Evolutionary conservation across 1,140 invertebrate species (phyloP).

Genomic region (Antheraea pernyi): DNA sequence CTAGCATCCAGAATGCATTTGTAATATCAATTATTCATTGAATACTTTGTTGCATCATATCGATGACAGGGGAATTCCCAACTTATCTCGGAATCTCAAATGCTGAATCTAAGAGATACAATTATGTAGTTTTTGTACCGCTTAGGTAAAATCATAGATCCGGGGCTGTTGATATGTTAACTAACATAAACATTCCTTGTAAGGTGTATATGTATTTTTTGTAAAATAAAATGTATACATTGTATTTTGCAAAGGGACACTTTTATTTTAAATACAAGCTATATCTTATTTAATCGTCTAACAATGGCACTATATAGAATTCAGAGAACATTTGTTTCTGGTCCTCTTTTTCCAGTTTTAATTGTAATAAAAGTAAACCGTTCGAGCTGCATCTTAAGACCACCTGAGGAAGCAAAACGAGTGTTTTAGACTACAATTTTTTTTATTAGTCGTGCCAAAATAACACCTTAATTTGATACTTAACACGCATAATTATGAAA

Average conservation of each 20-base stretch:
- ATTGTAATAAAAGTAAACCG: slow-evolving; percentile 81
- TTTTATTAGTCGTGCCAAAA: neutral
- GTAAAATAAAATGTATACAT: slow-evolving; percentile 26
- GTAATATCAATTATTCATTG: too few species aligned
- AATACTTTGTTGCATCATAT: too few species aligned
- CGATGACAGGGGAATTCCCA: too few species aligned
- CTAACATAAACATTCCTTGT: slow-evolving; percentile 29
- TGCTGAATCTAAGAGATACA: too few species aligned
- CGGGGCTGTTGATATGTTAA: neutral
- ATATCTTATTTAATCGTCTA: slow-evolving; percentile 47
- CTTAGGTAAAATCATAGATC: too few species aligned
- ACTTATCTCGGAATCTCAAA: too few species aligned
- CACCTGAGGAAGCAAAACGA: slow-evolving; percentile 58
- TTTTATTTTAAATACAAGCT: slow-evolving; percentile 10
- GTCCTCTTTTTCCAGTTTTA: slow-evolving; percentile 81
- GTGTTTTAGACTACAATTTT: neutral
- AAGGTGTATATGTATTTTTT: slow-evolving; percentile 20
- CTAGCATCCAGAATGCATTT: too few species aligned
- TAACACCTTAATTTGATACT: too few species aligned
- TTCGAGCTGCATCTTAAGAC: slow-evolving; percentile 78
- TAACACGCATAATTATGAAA: too few species aligned
- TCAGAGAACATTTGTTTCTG: slow-evolving; percentile 82
- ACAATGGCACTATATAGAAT: slow-evolving; percentile 80
- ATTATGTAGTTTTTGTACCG: too few species aligned
- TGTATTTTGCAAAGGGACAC: slow-evolving; percentile 23